Evolutionary conservation across 2,797 vertebrate genomes (phyloP).

Genomic region (Gymnoscopelus braueri): DNA sequence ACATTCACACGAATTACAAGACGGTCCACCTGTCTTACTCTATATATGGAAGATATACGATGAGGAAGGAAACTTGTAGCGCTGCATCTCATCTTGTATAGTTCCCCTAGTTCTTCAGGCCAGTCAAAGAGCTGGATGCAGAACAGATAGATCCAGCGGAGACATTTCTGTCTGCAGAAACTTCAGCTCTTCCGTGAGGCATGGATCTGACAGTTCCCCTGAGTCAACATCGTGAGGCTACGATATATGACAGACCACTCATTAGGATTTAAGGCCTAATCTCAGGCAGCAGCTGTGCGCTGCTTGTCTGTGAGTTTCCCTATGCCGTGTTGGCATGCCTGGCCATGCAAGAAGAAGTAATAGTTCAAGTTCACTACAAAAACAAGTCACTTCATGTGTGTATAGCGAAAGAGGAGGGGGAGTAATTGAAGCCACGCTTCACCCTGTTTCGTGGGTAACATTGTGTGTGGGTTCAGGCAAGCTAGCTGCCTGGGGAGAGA

Average conservation of each 20-base stretch:
- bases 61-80: too few species aligned
- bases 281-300: constrained; percentile 18
- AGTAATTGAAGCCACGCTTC: constrained; percentile 7
- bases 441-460: background rate
- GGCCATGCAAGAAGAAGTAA: background rate
- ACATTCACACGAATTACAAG: background rate
- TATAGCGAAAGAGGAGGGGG: background rate
- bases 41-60: too few species aligned
- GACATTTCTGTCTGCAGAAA: constrained; percentile 19
- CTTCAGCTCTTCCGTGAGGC: constrained; percentile 20
- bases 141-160: constrained; percentile 24
- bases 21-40: too few species aligned
- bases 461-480: background rate
- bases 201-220: constrained; percentile 25
- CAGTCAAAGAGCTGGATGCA: constrained; percentile 22
- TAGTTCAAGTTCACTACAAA: constrained; percentile 9
- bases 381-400: constrained; percentile 29
- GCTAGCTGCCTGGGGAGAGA: background rate
- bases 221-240: constrained; percentile 20
- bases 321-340: background rate
- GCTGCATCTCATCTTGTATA: background rate
- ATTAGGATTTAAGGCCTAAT: constrained; percentile 41
- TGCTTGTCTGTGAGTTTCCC: constrained; percentile 1
- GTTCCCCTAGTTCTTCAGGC: constrained; percentile 27
- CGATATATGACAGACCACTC: constrained; percentile 33